phyloP scores from a whole-genome alignment of 2,888 invertebrate species.

The Hymenopus coronatus region DNA sequence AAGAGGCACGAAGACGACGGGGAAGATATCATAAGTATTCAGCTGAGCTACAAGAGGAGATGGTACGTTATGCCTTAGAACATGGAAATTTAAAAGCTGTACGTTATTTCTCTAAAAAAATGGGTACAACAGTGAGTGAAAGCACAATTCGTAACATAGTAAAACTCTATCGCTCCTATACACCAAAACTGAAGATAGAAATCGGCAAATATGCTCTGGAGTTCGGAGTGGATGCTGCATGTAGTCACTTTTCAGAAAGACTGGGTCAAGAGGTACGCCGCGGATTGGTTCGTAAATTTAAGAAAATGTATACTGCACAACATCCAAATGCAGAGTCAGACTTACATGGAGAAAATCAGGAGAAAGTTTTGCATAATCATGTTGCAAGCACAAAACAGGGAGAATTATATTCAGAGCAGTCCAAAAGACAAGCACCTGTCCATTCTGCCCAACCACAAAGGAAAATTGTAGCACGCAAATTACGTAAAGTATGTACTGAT shows the following conservation, averaged over 20 bases:
- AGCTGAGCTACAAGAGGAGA: conserved; percentile 39
- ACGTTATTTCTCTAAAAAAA: conserved; percentile 37
- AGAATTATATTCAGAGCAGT: conserved; percentile 24
- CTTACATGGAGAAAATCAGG: background rate
- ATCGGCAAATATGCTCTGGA: conserved; percentile 38
- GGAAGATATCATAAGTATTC: conserved; percentile 40
- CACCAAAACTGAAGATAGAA: conserved; percentile 38
- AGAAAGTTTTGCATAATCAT: background rate
- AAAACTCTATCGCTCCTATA: conserved; percentile 36
- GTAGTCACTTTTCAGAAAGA: conserved; percentile 36
- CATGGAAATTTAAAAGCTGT: conserved; percentile 38
- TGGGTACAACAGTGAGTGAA: conserved; percentile 39
- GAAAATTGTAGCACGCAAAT: conserved; percentile 39
- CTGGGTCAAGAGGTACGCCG: conserved; percentile 36
- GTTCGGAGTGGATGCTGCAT: conserved; percentile 38
- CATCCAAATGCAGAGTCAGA: conserved; percentile 30
- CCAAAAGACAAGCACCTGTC: conserved; percentile 39
- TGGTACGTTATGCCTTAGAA: conserved; percentile 38
- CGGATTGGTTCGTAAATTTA: conserved; percentile 38
- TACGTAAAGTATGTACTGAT: conserved; percentile 37
- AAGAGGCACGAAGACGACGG: conserved; percentile 37
- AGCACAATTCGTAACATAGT: conserved; percentile 41
- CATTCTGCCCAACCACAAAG: conserved; percentile 38
- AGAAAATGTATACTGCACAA: conserved; percentile 35
- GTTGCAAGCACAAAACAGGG: background rate